Conservation (phyloP, 2,888 invertebrate species). For the Creontiades dilutus region DNA sequence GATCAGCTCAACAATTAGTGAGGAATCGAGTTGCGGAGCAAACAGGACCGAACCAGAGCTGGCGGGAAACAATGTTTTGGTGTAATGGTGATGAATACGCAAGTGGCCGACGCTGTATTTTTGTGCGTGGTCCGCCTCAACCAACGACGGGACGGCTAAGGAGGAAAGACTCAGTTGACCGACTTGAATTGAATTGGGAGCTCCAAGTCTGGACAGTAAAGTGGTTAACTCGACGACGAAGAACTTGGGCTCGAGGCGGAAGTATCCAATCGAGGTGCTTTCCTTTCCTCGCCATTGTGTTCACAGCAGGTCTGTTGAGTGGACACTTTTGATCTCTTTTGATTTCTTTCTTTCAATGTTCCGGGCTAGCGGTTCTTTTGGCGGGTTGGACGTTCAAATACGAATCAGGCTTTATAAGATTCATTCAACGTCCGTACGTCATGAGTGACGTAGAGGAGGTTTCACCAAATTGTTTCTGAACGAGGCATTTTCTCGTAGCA, state of each 20-base stretch:
- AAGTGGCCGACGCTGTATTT: slow-evolving; percentile 17
- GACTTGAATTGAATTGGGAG: slow-evolving; percentile 68
- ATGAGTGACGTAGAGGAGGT: too few species aligned
- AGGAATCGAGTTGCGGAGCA: slow-evolving; percentile 44
- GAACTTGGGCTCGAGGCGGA: slow-evolving; percentile 46
- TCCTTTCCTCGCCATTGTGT: slow-evolving; percentile 51
- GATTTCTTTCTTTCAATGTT: neutral
- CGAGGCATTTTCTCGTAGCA: too few species aligned
- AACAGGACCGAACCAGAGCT: slow-evolving; percentile 44
- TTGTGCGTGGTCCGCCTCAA: slow-evolving; percentile 58
- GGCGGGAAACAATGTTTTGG: slow-evolving; percentile 36
- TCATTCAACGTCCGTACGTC: too few species aligned
- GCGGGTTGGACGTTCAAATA: neutral
- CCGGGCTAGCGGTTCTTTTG: neutral
- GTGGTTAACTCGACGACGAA: slow-evolving; percentile 56
- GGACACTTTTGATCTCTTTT: slow-evolving; percentile 28
- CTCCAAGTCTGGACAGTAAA: slow-evolving; percentile 62
- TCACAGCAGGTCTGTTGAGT: slow-evolving; percentile 44
- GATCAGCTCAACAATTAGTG: neutral
- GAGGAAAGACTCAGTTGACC: slow-evolving; percentile 67
- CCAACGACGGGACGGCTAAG: slow-evolving; percentile 28
- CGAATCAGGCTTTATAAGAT: too few species aligned
- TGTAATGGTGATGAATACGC: slow-evolving; percentile 42
- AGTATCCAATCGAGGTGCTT: slow-evolving; percentile 59
- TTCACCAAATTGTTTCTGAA: too few species aligned